Percentiles rank a stretch among this genome's conserved stretches.
Evolutionary conservation across 2,888 invertebrate genomes (phyloP).

Genomic region (Criorhina ranunculi): DNA sequence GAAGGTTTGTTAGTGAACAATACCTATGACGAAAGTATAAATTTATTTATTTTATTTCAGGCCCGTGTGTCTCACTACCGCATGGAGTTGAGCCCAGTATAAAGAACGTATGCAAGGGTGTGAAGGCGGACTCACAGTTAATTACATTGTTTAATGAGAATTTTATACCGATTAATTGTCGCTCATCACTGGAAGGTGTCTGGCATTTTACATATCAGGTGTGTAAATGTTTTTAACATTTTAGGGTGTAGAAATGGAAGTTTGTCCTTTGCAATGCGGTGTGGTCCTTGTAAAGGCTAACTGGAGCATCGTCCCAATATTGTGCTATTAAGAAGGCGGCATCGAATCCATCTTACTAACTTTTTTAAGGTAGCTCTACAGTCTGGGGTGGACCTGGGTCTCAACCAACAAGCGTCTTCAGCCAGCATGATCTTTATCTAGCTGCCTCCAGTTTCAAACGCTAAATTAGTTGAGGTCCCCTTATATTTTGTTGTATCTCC

Average conservation of each 20-base stretch:
- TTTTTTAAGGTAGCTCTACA: too few relatives aligned
- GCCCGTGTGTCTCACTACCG: slow-evolving; percentile 90
- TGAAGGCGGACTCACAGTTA: slow-evolving; percentile 92
- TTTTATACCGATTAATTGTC: slow-evolving; percentile 94
- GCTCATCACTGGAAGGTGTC: slow-evolving; percentile 97
- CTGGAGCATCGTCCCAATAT: too few relatives aligned
- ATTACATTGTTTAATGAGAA: slow-evolving; percentile 95
- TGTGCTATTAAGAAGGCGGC: too few relatives aligned
- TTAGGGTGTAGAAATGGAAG: too few relatives aligned
- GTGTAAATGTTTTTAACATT: slow-evolving; percentile 40
- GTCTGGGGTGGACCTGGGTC: too few relatives aligned
- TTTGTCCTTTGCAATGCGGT: too few relatives aligned
- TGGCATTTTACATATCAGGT: slow-evolving; percentile 97
- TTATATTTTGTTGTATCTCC: too few relatives aligned
- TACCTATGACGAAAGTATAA: background rate
- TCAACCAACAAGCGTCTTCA: too few relatives aligned
- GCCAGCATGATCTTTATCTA: too few relatives aligned
- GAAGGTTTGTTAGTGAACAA: slow-evolving; percentile 87
- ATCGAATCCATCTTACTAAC: too few relatives aligned
- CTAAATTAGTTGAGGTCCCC: too few relatives aligned
- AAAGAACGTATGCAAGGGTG: slow-evolving; percentile 90
- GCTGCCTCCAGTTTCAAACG: too few relatives aligned
- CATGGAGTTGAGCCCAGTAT: slow-evolving; percentile 89
- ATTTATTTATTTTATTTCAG: slow-evolving; percentile 83
- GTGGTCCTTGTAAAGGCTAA: background rate